Base-by-base conservation (phyloP, 2,113 vertebrate species). In the Crotophaga sulcirostris region DNA sequence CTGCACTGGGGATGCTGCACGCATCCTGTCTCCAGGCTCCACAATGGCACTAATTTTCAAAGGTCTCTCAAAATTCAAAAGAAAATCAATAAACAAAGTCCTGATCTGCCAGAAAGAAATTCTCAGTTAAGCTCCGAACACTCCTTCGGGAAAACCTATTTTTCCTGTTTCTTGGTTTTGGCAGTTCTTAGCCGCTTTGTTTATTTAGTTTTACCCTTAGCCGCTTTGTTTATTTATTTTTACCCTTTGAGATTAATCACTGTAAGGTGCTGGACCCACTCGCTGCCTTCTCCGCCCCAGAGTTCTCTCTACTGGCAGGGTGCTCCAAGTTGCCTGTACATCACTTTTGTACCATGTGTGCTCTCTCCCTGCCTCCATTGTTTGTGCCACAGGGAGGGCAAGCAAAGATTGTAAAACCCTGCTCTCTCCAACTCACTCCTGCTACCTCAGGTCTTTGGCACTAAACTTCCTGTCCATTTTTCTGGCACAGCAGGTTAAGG, bases 361-460 rank as follows among this genome's bases (percentile, higher is more conserved):
- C 20, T 52, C 56, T 33, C 78, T 66, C 62, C 60, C 24, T 16
- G 15, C 81, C 69, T 45, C 81, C 28, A 24, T 56, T 68, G 8
- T 89, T 66, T 62, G 11, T 86, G 52, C 90, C 9, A 16, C 92
- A 93, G 85, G 21, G 51, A 90, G n/a, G 74, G 73, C 85, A 96
- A 96, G 49, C 7, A 29, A 44, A 64, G 73, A 86, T 97, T 93
- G 94, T 72, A 94, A 96, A 97, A 17, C 40, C 73, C 82, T 76
- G 52, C 83, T 97, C 95, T 91, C 89, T 94, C 89, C 81, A 34
- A 97, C 80, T 81, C 91, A 82, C 79, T 69, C 51, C 90, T 85
- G 78, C 29, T 42, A 93, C 70, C 78, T 93, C 86, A 66, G 51
- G 64, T 58, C 84, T 91, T 81, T 9, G 8, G 70, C 8, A 25